Base-by-base conservation (phyloP, 35 echinoderm and acorn worm species). In the Stichopus chloronotus region DNA sequence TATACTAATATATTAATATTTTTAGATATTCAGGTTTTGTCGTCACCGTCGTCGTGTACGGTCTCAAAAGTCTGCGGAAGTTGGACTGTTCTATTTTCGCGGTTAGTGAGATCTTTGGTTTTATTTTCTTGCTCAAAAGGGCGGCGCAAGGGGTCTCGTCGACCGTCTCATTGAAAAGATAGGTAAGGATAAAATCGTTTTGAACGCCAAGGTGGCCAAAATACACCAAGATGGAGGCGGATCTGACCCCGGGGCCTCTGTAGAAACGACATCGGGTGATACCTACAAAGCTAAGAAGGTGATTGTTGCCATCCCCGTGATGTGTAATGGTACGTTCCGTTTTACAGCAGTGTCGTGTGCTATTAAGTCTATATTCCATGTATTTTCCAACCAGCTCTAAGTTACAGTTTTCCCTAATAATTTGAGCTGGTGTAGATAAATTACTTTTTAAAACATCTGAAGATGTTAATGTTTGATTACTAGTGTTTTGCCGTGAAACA, bases 121-220 rank as follows among this genome's bases (percentile, higher is more conserved):
- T 4, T 16, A 6, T 78, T 86, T 13, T 77, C 21, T 82, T 25
- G 4, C 30, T 43, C 30, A 43, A 3, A 19, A 96, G 95, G 95
- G 93, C 52, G 95, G 95, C 8, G 78, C 74, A 7, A 65, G 81
- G 58, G 25, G 23, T 68, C 78, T 96, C 5, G 91, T 77, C 43
- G 82, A 90, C 12, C 88, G 87, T 56, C 79, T 96, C 23, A 52
- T 82, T 19, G 84, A 94, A 22, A 93, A 90, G 23, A 84, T 96
- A 13, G 93, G 93, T 5, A 59, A 90, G 9, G 89, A 90, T 1
- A 96, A 54, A 22, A 76, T 96, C 19, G 23, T 53, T 25, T 55
- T 90, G 52, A 87, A 87, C 59, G 90, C 94, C 52, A 72, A 83
- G 8, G 95, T 96, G 5, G 78, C 76, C 12, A 55, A 83, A 19